Percentiles rank a stretch among this genome's conserved stretches.
Evolutionary conservation across 2,797 vertebrate genomes (phyloP).

Genomic region (Acridotheres tristis): DNA sequence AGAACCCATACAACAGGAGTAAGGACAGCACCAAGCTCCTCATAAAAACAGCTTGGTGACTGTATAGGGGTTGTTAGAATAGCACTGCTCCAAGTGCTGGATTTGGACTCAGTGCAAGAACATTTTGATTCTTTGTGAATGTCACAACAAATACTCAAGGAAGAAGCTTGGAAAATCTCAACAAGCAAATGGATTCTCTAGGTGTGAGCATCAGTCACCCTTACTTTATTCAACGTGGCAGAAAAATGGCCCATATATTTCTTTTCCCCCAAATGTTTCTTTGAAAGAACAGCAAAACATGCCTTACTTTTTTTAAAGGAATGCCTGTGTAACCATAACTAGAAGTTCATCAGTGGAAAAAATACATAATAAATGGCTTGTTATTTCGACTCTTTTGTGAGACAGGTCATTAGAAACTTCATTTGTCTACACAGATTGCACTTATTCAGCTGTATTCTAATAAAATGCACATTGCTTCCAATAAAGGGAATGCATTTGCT

Average conservation of each 20-base stretch:
- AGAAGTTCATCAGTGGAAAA: constrained; percentile 5
- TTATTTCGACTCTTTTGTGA: constrained; percentile 40
- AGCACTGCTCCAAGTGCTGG: background rate
- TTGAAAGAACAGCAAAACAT: background rate
- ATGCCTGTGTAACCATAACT: background rate
- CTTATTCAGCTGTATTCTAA: constrained; percentile 68
- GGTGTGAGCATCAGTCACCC: background rate
- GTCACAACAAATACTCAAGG: background rate
- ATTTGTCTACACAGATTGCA: constrained; percentile 61
- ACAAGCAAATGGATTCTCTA: background rate
- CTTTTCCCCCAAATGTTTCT: background rate
- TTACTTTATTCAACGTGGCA: background rate
- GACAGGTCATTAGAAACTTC: constrained; percentile 63
- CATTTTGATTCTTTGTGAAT: background rate
- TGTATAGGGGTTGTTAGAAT: background rate
- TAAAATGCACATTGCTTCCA: constrained; percentile 60
- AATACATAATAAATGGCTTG: constrained; percentile 47
- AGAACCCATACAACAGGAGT: background rate
- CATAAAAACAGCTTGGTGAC: fast-evolving
- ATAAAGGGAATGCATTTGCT: constrained; percentile 68
- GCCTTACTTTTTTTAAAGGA: background rate
- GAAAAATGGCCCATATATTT: background rate
- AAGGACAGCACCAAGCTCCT: background rate
- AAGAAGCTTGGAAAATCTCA: background rate
- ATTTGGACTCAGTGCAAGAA: background rate